Percentiles rank a stretch among this genome's conserved stretches.
Evolutionary conservation across 2,797 vertebrate species (phyloP).

Genomic region (Anabas testudineus): DNA sequence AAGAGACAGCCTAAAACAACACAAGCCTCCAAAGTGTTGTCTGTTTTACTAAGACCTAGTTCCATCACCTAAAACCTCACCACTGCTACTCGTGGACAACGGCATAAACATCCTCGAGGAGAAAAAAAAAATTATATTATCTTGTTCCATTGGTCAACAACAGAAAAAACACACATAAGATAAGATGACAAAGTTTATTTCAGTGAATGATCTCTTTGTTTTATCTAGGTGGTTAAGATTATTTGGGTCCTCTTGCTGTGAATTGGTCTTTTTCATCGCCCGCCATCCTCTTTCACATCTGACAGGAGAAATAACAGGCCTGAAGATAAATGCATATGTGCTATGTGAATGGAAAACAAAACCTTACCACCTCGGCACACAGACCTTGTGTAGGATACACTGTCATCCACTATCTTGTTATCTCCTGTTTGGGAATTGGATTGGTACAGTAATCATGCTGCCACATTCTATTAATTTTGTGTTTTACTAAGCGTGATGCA

Average conservation of each 20-base stretch:
- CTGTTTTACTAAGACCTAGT: slow-evolving; percentile 70
- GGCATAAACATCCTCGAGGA: slow-evolving; percentile 22
- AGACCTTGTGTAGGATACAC: slow-evolving; percentile 43
- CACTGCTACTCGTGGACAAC: slow-evolving; percentile 1
- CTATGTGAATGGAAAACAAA: slow-evolving; percentile 47
- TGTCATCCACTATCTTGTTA: slow-evolving; percentile 70
- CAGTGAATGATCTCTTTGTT: slow-evolving; percentile 37
- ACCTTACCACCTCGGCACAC: slow-evolving; percentile 15
- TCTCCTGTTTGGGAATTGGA: slow-evolving; percentile 60
- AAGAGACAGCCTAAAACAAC: slow-evolving; percentile 70
- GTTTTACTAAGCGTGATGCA: slow-evolving; percentile 46
- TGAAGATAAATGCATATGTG: slow-evolving; percentile 36
- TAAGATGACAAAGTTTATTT: slow-evolving; percentile 30
- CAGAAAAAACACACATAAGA: slow-evolving; percentile 24
- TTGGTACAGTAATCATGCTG: slow-evolving; percentile 62
- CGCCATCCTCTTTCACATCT: slow-evolving; percentile 38
- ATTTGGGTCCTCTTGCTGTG: slow-evolving; percentile 38
- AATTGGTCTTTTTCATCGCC: slow-evolving; percentile 38
- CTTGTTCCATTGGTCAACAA: slow-evolving; percentile 24
- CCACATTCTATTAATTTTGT: slow-evolving; percentile 67
- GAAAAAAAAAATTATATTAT: neutral
- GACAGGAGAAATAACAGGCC: slow-evolving; percentile 65
- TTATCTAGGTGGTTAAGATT: slow-evolving; percentile 24
- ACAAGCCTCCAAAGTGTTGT: slow-evolving; percentile 60
- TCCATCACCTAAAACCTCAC: slow-evolving; percentile 56